A percentile compares a stretch with the other conserved stretches of the same genome.
phyloP scores from a whole-genome alignment of 2,797 vertebrate species.

The Gallinago solitaria region DNA sequence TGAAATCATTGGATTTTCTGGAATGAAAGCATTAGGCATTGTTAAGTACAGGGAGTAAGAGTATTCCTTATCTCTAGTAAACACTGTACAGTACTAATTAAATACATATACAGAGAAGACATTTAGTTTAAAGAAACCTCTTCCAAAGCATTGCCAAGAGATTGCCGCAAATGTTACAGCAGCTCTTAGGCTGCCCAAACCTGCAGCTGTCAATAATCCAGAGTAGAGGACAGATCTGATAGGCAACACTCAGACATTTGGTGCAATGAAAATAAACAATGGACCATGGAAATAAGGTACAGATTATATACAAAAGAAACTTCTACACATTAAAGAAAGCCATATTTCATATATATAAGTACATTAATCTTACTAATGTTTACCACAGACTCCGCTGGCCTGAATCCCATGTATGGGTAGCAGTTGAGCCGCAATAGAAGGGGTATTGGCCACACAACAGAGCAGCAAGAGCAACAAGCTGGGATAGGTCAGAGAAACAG shows the following conservation, averaged over 20 bases:
- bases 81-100: neutral
- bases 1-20: neutral
- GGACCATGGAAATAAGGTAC: neutral
- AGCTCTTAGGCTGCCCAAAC: neutral
- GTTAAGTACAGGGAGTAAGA: neutral
- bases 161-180: neutral
- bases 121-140: neutral
- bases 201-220: neutral
- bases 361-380: neutral
- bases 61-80: neutral
- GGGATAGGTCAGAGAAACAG: neutral
- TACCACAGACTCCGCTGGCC: neutral
- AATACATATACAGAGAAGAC: neutral
- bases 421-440: neutral
- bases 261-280: neutral
- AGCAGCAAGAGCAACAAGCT: neutral
- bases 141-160: neutral
- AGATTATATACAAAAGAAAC: neutral
- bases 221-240: neutral
- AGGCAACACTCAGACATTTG: neutral
- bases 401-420: neutral
- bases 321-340: neutral
- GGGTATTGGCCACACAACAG: fast-evolving
- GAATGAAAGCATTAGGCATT: neutral
- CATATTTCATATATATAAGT: neutral